Evolutionary conservation across 2,113 vertebrate genomes (phyloP).

Genomic region (Paracanthobrama guichenoti): DNA sequence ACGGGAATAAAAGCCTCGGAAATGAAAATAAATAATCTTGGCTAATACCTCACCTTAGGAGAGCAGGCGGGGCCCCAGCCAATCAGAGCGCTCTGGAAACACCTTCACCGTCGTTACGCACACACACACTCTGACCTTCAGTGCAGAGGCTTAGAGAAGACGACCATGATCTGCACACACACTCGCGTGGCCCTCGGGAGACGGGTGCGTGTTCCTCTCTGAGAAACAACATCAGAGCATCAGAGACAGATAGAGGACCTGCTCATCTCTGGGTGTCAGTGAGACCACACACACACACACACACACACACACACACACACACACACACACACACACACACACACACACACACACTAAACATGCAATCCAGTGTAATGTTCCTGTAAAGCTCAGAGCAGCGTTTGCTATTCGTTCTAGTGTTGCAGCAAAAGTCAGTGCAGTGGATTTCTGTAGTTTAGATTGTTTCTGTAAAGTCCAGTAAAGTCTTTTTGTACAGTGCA

Average conservation of each 20-base stretch:
- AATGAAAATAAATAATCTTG: conserved; percentile 99
- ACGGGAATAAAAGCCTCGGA: conserved; percentile 93
- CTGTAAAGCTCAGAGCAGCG: not conserved
- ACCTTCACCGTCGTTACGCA: conserved; percentile 63
- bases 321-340: not conserved
- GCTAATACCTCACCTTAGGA: conserved; percentile 93
- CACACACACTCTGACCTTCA: conserved; percentile 71
- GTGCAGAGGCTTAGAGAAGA: conserved; percentile 8
- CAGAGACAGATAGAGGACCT: not conserved
- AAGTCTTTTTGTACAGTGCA: no score
- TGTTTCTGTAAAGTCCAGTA: no score
- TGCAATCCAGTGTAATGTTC: not conserved
- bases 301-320: conserved; percentile 10
- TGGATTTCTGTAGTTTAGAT: no score
- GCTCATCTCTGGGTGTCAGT: not conserved
- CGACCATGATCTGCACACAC: conserved; percentile 30
- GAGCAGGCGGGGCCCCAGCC: conserved; percentile 41
- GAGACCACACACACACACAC: no score
- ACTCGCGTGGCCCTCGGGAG: not conserved
- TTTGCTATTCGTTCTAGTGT: not conserved
- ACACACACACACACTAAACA: no score
- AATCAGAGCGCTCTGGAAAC: conserved; percentile 79
- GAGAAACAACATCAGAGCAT: conserved; percentile 17
- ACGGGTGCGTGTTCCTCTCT: not conserved
- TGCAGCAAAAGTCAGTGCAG: no score